Base-by-base conservation (phyloP, 1,140 invertebrate species). In the Drosophila biarmipes region DNA sequence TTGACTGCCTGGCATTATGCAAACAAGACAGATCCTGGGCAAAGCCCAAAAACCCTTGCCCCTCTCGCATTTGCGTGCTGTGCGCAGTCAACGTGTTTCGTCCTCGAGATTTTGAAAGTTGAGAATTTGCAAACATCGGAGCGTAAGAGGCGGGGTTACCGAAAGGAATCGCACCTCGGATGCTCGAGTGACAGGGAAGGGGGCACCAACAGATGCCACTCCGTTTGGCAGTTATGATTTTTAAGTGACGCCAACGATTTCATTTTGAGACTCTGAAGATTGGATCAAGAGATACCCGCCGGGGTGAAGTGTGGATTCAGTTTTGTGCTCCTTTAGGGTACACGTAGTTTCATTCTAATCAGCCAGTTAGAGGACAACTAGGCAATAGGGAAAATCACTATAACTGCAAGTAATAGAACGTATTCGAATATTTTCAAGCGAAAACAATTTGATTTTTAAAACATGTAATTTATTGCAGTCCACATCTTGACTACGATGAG, bases 1-100 rank as follows among this genome's bases (percentile, higher is more conserved):
- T 74, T 78, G 81, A 71, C 68, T 85, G 59, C 59, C 62, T 82
- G 64, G 78, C 78, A 75, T 86, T 86, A 86, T 86, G 78, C 82
- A 86, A 86, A 86, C 78, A 81, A 78, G 74, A 38, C 45, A 54
- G 66, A 75, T 64, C 51, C 71, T 62, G 40, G 49, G 45, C 37
- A 73, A 45, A 56, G 40, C 37, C 42, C 31, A 57, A 38, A 46
- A 55, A 29, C 52, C 57, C 72, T 66, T 55, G 54, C 55, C 48
- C 56, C 62, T 37, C 38, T 34, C 58, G 42, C 29, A 38, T 46
- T 46, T 64, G 43, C 57, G 71, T 49, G 57, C 66, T 40, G 6
- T 17, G 45, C 37, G 37, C 69, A 37, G 15, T 54, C 71, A 63
- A 62, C 51, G 58, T 53, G 69, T 49, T 55, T 73, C 57, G 46